These are phyloP conservation scores for Tenodera sinensis DNA, from an alignment of 2,888 invertebrate genomes.

Conservation along the genomic window DNA sequence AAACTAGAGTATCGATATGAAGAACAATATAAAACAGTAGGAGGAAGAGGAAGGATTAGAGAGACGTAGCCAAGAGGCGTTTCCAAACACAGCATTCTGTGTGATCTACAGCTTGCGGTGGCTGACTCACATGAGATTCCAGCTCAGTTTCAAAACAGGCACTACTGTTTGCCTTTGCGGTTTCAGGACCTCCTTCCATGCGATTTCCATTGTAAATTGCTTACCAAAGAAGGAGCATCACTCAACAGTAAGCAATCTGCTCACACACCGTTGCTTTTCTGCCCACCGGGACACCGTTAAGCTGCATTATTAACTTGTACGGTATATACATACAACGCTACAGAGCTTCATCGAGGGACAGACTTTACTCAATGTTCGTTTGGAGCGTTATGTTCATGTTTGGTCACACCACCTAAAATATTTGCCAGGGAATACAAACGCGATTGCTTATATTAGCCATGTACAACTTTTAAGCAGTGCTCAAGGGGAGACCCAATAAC, in stretches of 20 bases:
- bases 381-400: too few relatives aligned
- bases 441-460: too few relatives aligned
- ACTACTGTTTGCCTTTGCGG: background rate
- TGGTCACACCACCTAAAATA: too few relatives aligned
- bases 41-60: background rate
- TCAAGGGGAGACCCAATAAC: too few relatives aligned
- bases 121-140: background rate
- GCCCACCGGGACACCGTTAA: background rate
- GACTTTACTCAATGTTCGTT: background rate
- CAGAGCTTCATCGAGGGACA: background rate
- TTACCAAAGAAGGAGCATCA: background rate
- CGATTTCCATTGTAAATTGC: constrained; percentile 11
- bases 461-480: too few relatives aligned
- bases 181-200: background rate
- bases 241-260: background rate
- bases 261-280: too few relatives aligned
- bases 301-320: background rate
- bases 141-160: background rate
- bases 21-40: background rate
- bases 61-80: background rate
- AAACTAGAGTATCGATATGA: too few relatives aligned
- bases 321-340: background rate
- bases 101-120: background rate
- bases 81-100: background rate
- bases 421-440: too few relatives aligned